Evolutionary conservation across 2,888 invertebrate species (phyloP), one percentile per base, ranked within the genome.

Genomic region (Pristionchus arcanus): DNA sequence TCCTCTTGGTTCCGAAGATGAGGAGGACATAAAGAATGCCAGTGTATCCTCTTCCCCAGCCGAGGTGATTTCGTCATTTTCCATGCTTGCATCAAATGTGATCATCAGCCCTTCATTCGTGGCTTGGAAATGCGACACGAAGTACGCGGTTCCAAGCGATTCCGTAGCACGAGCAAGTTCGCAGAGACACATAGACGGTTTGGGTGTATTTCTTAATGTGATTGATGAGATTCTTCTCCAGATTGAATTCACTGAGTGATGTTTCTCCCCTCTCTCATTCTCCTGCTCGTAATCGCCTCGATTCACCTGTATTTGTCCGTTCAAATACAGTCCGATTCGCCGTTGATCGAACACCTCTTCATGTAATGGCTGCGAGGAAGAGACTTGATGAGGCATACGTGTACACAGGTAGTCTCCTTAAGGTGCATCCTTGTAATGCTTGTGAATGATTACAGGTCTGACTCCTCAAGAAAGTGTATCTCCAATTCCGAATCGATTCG

Each of bases 351-450:
- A 74, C 74, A 25, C 87, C 74, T 34, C 74, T 88, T 21, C 53
- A 74, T 55, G 74, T 88, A 13, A n/a, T 28, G 31, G 87, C 74
- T 55, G 87, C 74, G 5, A 42, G 87, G 55, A 71, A n/a, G 55
- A 49, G 74, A 55, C 87, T 71, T 11, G 87, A 87, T 0, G 87
- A 88, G 11, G 74, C 34, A 53, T 88, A 87, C 49, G 87, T 88
- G 2, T 88, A 74, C 34, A 53, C 87, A 55, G 87, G 87, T 88
- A 74, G 19, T 28, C 5, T 34, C 42, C 16, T 34, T 68, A 21
- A n/a, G 2, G 28, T 53, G n/a, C 42, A 49, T 49, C 11, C 42
- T 77, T 25, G 15, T 77, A 77, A 5, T 84, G 31, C 25, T 28
- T 9, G 13, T 83, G 53, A 28, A 25, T 55, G 0, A 63, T 9